These are phyloP conservation scores for Mycalesis mineus DNA, from an alignment of 2,888 invertebrate genomes.

Conservation along the genomic window DNA sequence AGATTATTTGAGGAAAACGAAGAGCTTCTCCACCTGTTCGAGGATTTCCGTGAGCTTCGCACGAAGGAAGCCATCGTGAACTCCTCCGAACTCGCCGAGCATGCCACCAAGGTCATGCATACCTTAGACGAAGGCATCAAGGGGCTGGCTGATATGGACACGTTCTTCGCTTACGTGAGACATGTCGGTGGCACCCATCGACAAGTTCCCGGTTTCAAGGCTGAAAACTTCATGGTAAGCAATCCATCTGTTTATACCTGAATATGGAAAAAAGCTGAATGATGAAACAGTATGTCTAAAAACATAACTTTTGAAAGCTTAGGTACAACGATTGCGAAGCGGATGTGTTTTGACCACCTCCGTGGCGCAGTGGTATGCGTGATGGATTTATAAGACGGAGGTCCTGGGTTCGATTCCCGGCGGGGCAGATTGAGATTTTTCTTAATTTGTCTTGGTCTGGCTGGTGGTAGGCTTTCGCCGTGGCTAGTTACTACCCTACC, in stretches of 20 bases:
- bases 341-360: too few relatives aligned
- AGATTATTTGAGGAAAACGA: constrained; percentile 92
- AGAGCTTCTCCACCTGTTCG: constrained; percentile 86
- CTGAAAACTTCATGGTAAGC: constrained; percentile 91
- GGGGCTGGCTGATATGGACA: constrained; percentile 87
- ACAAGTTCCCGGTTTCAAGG: constrained; percentile 89
- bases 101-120: constrained; percentile 91
- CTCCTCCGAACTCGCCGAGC: constrained; percentile 89
- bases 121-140: constrained; percentile 93
- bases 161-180: constrained; percentile 86
- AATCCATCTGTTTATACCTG: neutral
- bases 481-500: too few relatives aligned
- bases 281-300: too few relatives aligned
- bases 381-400: too few relatives aligned
- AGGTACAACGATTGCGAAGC: too few relatives aligned
- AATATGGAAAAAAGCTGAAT: too few relatives aligned
- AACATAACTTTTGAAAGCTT: too few relatives aligned
- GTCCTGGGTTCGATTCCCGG: too few relatives aligned
- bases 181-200: constrained; percentile 90
- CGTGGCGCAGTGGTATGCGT: too few relatives aligned
- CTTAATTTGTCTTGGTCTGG: too few relatives aligned
- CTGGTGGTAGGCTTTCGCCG: too few relatives aligned
- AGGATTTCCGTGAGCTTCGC: constrained; percentile 85
- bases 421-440: too few relatives aligned
- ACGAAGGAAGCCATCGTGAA: constrained; percentile 86